Conservation (phyloP, 1,140 invertebrate genomes). For the Aethina tumida region DNA sequence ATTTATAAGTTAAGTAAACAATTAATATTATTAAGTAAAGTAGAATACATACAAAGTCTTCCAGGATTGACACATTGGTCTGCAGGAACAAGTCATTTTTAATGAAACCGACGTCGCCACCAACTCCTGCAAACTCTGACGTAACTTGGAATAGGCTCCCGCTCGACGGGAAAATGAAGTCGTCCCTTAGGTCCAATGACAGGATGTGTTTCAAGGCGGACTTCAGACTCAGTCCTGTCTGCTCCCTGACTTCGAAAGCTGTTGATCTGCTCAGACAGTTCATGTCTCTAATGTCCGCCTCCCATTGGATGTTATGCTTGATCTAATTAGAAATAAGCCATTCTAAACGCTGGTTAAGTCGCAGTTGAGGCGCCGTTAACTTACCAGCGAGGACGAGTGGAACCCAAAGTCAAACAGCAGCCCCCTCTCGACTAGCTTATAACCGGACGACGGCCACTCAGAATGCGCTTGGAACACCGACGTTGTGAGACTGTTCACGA, state of each 20-base stretch:
- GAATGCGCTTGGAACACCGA: slow-evolving; percentile 60
- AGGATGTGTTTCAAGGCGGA: slow-evolving; percentile 71
- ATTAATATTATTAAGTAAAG: slow-evolving; percentile 9
- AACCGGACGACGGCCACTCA: slow-evolving; percentile 75
- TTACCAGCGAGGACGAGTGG: slow-evolving; percentile 44
- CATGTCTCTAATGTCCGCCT: slow-evolving; percentile 69
- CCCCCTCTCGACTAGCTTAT: slow-evolving; percentile 54
- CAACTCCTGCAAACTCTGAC: slow-evolving; percentile 76
- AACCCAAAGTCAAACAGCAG: slow-evolving; percentile 55
- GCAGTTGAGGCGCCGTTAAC: slow-evolving; percentile 4
- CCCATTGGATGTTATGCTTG: slow-evolving; percentile 74
- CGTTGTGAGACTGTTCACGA: slow-evolving; percentile 47
- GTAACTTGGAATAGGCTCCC: slow-evolving; percentile 59
- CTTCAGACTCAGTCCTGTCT: slow-evolving; percentile 76
- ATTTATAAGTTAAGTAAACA: slow-evolving; percentile 15
- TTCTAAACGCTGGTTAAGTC: background rate
- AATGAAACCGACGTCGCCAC: slow-evolving; percentile 76
- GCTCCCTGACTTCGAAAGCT: slow-evolving; percentile 71
- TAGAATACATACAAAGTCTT: slow-evolving; percentile 52
- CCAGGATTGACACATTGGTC: slow-evolving; percentile 56
- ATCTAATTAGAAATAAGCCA: slow-evolving; percentile 38
- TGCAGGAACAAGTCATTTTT: slow-evolving; percentile 74
- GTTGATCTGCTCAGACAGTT: slow-evolving; percentile 48
- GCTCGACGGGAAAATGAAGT: slow-evolving; percentile 60
- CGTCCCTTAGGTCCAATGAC: slow-evolving; percentile 67